Conservation (phyloP, 2,797 vertebrate genomes). For the Sebastolobus alascanus region DNA sequence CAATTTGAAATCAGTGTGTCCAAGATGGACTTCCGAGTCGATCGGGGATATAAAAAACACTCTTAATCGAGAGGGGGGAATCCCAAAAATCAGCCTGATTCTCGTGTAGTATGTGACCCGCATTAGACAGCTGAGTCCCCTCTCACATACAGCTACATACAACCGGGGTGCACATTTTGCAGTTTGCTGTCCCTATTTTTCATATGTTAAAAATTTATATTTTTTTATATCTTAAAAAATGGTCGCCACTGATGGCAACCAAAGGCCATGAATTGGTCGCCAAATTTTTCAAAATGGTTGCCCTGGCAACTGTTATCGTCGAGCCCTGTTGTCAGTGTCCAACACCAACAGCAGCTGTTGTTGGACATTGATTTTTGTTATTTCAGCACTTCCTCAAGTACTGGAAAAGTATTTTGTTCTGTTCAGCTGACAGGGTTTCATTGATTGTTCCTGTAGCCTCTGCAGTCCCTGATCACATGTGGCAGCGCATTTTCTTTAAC, state of each 20-base stretch:
- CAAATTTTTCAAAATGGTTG: not conserved
- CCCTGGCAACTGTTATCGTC: not conserved
- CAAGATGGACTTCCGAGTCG: no score
- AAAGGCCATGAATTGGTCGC: not conserved
- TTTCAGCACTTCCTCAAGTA: slow-evolving; percentile 2
- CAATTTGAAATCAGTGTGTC: no score
- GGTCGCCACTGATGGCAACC: not conserved
- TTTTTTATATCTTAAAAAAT: no score
- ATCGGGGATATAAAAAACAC: no score
- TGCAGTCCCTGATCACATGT: slow-evolving; percentile 28
- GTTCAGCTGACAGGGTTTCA: slow-evolving; percentile 10
- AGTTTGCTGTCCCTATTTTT: no score
- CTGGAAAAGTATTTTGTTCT: slow-evolving; percentile 20
- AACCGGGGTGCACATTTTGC: no score
- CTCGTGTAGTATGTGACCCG: no score
- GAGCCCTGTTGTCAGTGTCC: not conserved
- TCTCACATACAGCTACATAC: not conserved
- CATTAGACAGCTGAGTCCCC: no score
- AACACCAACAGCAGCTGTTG: not conserved
- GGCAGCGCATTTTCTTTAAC: slow-evolving; percentile 37
- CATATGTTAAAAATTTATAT: no score
- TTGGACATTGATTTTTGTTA: slow-evolving; percentile 7
- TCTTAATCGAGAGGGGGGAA: no score
- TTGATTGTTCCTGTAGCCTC: slow-evolving; percentile 35
- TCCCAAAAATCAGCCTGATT: no score